phyloP scores from a whole-genome alignment of 2,113 vertebrate species.

The Thinocorus orbignyianus region DNA sequence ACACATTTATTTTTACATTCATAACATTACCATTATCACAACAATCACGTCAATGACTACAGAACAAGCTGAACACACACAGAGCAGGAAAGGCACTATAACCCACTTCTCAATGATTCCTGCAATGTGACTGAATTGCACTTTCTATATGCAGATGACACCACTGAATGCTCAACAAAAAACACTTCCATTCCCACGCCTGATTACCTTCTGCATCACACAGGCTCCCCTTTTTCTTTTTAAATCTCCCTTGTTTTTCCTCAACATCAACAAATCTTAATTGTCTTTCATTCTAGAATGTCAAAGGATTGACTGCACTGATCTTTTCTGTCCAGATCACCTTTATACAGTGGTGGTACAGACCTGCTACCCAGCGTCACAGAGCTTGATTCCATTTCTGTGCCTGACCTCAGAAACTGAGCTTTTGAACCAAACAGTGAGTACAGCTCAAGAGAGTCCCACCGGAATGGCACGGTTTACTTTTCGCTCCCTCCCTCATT shows the following conservation, averaged over 20 bases:
- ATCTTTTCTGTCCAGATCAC: neutral
- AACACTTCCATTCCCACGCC: conserved; percentile 26
- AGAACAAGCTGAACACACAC: neutral
- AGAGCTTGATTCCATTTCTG: neutral
- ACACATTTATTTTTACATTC: neutral
- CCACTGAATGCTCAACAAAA: conserved; percentile 3
- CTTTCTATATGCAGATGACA: conserved; percentile 1
- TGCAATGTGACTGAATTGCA: neutral
- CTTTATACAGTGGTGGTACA: neutral
- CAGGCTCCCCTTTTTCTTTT: conserved; percentile 26
- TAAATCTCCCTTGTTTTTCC: conserved; percentile 64
- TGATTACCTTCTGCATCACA: conserved; percentile 31
- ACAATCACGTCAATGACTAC: neutral
- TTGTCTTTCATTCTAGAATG: conserved; percentile 71
- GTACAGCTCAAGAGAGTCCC: neutral
- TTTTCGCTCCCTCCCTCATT: neutral
- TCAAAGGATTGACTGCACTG: neutral
- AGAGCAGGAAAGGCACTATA: neutral
- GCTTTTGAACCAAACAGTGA: neutral
- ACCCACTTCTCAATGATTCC: neutral
- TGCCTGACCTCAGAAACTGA: neutral
- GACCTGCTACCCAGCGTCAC: neutral
- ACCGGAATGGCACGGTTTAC: neutral
- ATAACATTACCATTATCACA: neutral
- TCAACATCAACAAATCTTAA: conserved; percentile 60